These are phyloP conservation scores for Marmota monax DNA, from an alignment of 2,113 vertebrate species.

Conservation along the genomic window DNA sequence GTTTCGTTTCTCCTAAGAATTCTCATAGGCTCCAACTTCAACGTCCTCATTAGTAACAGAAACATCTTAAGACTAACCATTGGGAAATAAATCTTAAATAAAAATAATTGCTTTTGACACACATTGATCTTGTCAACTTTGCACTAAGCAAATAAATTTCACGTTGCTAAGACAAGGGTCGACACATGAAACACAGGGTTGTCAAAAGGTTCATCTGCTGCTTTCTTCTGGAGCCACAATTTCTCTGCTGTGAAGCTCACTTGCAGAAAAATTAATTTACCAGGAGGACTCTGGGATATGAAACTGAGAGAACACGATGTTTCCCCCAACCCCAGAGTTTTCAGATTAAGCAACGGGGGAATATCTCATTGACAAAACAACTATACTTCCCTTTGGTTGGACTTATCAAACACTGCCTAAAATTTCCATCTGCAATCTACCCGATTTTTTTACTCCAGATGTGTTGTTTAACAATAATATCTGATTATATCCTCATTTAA, in stretches of 20 bases:
- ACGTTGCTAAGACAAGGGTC: neutral
- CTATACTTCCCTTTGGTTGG: neutral
- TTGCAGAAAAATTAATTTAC: neutral
- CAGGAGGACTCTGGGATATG: neutral
- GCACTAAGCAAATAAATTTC: constrained; percentile 49
- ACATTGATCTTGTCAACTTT: constrained; percentile 52
- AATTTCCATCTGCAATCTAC: neutral
- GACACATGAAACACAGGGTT: neutral
- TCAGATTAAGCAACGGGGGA: neutral
- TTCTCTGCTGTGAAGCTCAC: neutral
- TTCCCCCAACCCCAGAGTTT: too few species aligned
- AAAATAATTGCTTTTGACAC: constrained; percentile 64
- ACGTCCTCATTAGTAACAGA: constrained; percentile 65
- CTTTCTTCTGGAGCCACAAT: neutral
- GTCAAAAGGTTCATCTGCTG: constrained; percentile 38
- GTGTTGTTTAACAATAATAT: neutral
- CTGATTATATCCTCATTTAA: neutral
- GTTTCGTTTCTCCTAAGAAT: constrained; percentile 58
- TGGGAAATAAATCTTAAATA: constrained; percentile 58
- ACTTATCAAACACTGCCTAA: neutral
- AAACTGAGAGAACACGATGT: neutral
- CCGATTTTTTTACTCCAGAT: neutral
- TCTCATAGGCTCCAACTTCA: constrained; percentile 42
- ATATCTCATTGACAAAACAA: neutral
- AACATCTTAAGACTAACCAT: constrained; percentile 52